phyloP scores from a whole-genome alignment of 2,888 invertebrate genomes.

The Gordius sp. region DNA sequence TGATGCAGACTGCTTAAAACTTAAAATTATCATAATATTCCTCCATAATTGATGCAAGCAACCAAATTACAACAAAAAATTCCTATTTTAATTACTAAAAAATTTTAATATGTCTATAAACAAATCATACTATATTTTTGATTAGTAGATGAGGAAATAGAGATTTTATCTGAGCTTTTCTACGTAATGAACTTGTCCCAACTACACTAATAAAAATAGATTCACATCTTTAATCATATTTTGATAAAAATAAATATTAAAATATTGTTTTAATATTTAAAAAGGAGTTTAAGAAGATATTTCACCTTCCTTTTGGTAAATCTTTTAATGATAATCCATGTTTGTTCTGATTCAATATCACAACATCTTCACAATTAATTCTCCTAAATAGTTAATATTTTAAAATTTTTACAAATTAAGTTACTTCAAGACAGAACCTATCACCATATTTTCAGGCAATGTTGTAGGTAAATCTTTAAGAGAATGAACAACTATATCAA shows the following conservation, averaged over 20 bases:
- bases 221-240: no score
- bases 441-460: not conserved
- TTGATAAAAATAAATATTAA: not conserved
- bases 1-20: no score
- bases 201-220: not conserved
- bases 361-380: slow-evolving; percentile 6
- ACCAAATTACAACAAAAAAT: no score
- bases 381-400: not conserved
- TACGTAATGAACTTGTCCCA: slow-evolving; percentile 10
- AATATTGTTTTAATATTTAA: no score
- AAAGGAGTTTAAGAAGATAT: no score
- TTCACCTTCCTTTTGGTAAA: not conserved
- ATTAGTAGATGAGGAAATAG: not conserved
- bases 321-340: not conserved
- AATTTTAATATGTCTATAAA: not conserved
- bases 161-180: not conserved
- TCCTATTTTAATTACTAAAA: not conserved
- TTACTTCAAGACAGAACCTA: not conserved
- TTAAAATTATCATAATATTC: no score
- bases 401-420: not conserved
- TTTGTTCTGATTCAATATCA: not conserved
- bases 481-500: slow-evolving; percentile 13
- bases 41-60: no score
- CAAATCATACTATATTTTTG: not conserved
- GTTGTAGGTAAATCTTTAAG: slow-evolving; percentile 10